These are phyloP conservation scores for Ephydatia muelleri DNA, from an alignment of 37 sponge, comb jelly and placozoan genomes.

Conservation along the genomic window DNA sequence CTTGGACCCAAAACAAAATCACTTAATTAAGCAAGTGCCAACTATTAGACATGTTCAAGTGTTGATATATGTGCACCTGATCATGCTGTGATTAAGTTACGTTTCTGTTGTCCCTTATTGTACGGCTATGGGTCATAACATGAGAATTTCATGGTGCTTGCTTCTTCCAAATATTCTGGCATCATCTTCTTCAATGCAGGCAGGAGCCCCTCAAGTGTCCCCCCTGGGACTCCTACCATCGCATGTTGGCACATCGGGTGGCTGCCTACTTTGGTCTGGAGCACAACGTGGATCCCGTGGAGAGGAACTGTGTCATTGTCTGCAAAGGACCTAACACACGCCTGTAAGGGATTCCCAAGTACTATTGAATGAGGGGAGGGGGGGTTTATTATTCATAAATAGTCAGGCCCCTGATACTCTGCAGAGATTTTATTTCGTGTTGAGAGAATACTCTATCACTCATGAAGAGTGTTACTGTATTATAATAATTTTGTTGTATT, in stretches of 20 bases:
- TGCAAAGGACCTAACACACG: conserved; percentile 77
- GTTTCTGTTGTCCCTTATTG: not conserved
- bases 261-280: conserved; percentile 93
- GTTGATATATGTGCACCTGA: not conserved
- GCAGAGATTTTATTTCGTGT: too few relatives aligned
- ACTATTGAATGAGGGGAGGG: too few relatives aligned
- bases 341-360: conserved; percentile 59
- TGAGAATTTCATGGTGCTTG: not conserved
- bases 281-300: conserved; percentile 86
- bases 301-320: conserved; percentile 77
- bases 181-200: conserved; percentile 11
- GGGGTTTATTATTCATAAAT: not conserved
- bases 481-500: too few relatives aligned
- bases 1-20: too few relatives aligned
- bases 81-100: not conserved
- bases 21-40: too few relatives aligned
- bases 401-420: too few relatives aligned
- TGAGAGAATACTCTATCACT: too few relatives aligned
- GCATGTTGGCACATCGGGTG: conserved; percentile 89
- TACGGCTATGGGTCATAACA: not conserved
- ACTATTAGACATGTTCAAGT: too few relatives aligned
- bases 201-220: conserved; percentile 67
- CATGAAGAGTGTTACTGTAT: too few relatives aligned
- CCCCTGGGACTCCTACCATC: conserved; percentile 83
- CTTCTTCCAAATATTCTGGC: not conserved